Base-by-base conservation (phyloP, 2,113 vertebrate species). In the Grallaria varia region DNA sequence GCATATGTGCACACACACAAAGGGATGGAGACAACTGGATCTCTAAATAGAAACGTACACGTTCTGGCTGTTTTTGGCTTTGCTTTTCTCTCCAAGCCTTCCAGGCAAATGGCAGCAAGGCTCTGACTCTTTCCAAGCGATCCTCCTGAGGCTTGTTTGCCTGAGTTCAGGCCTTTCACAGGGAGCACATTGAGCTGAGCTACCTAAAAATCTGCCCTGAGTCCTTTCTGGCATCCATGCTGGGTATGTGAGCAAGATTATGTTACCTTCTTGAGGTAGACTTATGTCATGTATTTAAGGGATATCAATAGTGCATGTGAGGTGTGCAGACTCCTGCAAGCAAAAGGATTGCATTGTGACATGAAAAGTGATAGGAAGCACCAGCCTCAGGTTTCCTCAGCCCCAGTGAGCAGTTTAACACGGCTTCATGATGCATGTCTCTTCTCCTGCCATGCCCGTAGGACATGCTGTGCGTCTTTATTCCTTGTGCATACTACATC, bases 71-170 rank as follows among this genome's bases (percentile, higher is more conserved):
- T 1, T 96, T 96, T 89, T 86, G 89, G 90, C 78, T 91, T 83
- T 74, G 88, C 72, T 84, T 94, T 92, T 88, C 72, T 60, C 67
- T 96, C 88, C 90, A 95, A 84, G 93, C 97, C 96, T 94, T 64
- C 83, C 78, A 90, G 97, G 97, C 96, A 97, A 96, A 96, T 97
- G 95, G 96, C 97, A 97, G 83, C 62, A 81, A 91, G 44, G 47
- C 75, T 96, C 60, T 56, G 49, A 90, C 33, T 84, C 82, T 90
- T 95, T 96, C 95, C 95, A 96, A 96, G 75, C 0, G 0, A 90
- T 69, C 50, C 93, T 95, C 90, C 47, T 80, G 94, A 88, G 88
- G 45, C 84, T 93, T 82, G 42, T 91, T 94, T 89, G 81, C 73
- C 75, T 2, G 28, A 76, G 62, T 96, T 93, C 69, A 94, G 68